These are phyloP conservation scores for Sebastes schlegelii DNA, from an alignment of 2,113 vertebrate species.

Conservation along the genomic window DNA sequence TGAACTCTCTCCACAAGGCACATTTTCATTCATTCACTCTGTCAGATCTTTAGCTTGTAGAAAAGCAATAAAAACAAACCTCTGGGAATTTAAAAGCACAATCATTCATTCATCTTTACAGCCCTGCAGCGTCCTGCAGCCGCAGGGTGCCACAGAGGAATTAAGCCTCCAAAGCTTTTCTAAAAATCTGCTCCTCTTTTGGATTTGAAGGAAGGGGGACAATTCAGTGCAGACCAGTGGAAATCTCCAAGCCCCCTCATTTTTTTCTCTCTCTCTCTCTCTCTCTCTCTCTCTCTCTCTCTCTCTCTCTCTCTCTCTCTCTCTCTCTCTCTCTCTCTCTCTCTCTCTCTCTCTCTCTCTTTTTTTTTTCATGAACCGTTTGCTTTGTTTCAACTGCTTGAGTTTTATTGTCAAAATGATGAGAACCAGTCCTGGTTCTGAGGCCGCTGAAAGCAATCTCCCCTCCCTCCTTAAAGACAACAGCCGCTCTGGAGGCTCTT, in stretches of 20 bases:
- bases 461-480: constrained; percentile 71
- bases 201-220: constrained; percentile 38
- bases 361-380: constrained; percentile 60
- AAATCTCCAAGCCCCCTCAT: constrained; percentile 65
- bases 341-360: background rate
- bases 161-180: constrained; percentile 71
- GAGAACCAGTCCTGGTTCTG: constrained; percentile 79
- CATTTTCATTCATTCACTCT: background rate
- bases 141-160: constrained; percentile 75
- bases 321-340: background rate
- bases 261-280: constrained; percentile 20
- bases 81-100: constrained; percentile 64
- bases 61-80: constrained; percentile 43
- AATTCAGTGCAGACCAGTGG: constrained; percentile 54
- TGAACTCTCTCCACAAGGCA: background rate
- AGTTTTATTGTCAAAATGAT: constrained; percentile 86
- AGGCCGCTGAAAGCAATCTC: constrained; percentile 69
- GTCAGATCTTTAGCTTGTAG: constrained; percentile 22
- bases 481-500: constrained; percentile 75
- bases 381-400: constrained; percentile 81
- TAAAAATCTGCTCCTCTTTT: constrained; percentile 58
- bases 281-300: too few species aligned
- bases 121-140: constrained; percentile 47
- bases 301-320: background rate
- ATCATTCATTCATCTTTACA: constrained; percentile 68